phyloP scores from a whole-genome alignment of 1,140 invertebrate genomes.

The Achatina immaculata region DNA sequence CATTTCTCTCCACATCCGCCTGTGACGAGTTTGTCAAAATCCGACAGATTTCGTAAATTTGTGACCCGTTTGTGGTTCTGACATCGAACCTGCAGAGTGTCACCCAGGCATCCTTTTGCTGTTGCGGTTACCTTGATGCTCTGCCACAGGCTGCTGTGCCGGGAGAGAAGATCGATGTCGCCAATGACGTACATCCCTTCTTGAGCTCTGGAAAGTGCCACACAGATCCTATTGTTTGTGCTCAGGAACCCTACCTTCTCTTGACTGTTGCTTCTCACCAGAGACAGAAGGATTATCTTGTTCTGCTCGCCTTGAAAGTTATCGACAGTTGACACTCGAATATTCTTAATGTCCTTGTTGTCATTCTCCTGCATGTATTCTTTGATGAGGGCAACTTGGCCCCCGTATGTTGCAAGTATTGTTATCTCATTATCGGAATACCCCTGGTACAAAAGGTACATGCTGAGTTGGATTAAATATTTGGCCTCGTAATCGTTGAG shows the following conservation, averaged over 20 bases:
- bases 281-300: constrained; percentile 85
- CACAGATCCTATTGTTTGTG: constrained; percentile 81
- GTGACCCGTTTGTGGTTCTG: constrained; percentile 19
- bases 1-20: constrained; percentile 68
- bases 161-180: constrained; percentile 75
- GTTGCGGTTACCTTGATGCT: constrained; percentile 20
- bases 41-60: neutral
- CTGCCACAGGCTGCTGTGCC: constrained; percentile 35
- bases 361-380: constrained; percentile 56
- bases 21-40: constrained; percentile 49
- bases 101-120: constrained; percentile 13
- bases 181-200: constrained; percentile 80
- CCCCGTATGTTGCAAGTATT: constrained; percentile 65
- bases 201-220: constrained; percentile 84
- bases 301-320: constrained; percentile 85
- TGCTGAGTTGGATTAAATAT: constrained; percentile 56
- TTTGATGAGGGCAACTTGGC: constrained; percentile 62
- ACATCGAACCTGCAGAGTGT: constrained; percentile 24
- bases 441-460: constrained; percentile 66
- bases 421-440: constrained; percentile 64
- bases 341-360: constrained; percentile 46
- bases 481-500: constrained; percentile 63
- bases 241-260: constrained; percentile 82
- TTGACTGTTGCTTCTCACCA: constrained; percentile 80
- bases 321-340: constrained; percentile 79